Percentiles rank a stretch among this genome's conserved stretches.
Evolutionary conservation across 2,113 vertebrate genomes (phyloP).

Genomic region (Pseudopipra pipra): DNA sequence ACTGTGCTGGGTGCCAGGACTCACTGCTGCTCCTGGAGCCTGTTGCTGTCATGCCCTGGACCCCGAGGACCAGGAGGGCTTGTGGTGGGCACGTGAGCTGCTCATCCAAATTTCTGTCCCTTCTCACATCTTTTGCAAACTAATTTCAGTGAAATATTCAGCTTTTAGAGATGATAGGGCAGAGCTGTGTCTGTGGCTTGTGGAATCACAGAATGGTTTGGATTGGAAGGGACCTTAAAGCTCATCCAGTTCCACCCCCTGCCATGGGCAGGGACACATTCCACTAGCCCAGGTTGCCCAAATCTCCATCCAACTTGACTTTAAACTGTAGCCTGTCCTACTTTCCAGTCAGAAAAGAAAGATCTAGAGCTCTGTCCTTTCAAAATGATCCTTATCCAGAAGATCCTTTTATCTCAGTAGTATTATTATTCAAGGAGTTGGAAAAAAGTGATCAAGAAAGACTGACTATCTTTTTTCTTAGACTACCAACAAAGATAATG

Average conservation of each 20-base stretch:
- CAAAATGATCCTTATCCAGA: background rate
- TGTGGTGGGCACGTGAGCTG: fast-evolving
- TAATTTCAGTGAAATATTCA: background rate
- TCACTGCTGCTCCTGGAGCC: fast-evolving
- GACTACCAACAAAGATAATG: background rate
- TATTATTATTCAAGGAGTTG: background rate
- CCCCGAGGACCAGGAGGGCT: background rate
- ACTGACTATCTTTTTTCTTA: background rate
- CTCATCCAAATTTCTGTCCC: background rate
- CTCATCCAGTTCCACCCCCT: fast-evolving
- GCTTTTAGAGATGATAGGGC: background rate
- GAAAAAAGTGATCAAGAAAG: fast-evolving
- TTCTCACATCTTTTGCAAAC: background rate
- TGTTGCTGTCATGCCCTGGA: fast-evolving
- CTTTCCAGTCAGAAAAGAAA: background rate
- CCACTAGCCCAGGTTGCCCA: background rate
- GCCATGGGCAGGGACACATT: background rate
- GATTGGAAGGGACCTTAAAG: background rate
- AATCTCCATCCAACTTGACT: background rate
- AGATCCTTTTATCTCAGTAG: background rate
- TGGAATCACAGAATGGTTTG: background rate
- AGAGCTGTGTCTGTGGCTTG: fast-evolving
- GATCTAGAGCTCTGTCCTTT: fast-evolving
- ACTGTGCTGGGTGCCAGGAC: fast-evolving
- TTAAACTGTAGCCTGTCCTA: background rate